These are phyloP conservation scores for Pogonomyrmex barbatus DNA, from an alignment of 1,140 invertebrate genomes.

Conservation along the genomic window DNA sequence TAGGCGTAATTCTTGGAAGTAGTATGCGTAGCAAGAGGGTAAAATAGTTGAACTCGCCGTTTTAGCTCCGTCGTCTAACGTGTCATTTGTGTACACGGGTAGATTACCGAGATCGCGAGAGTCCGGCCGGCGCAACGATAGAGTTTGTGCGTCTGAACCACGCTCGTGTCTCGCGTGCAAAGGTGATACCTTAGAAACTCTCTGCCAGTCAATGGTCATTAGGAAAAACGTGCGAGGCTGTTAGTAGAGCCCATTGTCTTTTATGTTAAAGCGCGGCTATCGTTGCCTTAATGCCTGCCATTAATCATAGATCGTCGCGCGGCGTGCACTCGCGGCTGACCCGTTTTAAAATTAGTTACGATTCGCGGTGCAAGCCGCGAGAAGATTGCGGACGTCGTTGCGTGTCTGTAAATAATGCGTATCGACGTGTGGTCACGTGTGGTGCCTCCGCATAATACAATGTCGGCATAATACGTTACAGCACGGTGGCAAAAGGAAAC, in stretches of 20 bases:
- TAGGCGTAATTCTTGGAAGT: slow-evolving; percentile 46
- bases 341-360: slow-evolving; percentile 54
- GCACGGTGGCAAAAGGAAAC: slow-evolving; percentile 13
- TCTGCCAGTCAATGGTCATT: slow-evolving; percentile 68
- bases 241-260: slow-evolving; percentile 75
- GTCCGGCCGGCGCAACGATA: background rate
- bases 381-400: slow-evolving; percentile 30
- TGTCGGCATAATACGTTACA: background rate
- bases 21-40: slow-evolving; percentile 36
- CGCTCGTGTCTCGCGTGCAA: slow-evolving; percentile 58
- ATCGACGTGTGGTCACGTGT: slow-evolving; percentile 32
- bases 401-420: slow-evolving; percentile 41
- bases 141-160: slow-evolving; percentile 21
- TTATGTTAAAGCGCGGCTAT: slow-evolving; percentile 76
- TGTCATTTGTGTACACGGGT: slow-evolving; percentile 46
- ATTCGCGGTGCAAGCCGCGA: slow-evolving; percentile 24
- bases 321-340: slow-evolving; percentile 45
- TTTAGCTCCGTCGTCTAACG: slow-evolving; percentile 50
- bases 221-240: slow-evolving; percentile 67
- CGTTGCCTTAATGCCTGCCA: slow-evolving; percentile 67
- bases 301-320: slow-evolving; percentile 66
- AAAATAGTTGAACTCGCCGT: slow-evolving; percentile 55
- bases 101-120: slow-evolving; percentile 57
- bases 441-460: slow-evolving; percentile 29
- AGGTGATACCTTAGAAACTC: slow-evolving; percentile 68